Percentiles rank a stretch among this genome's conserved stretches.
Conservation (phyloP, 2,113 vertebrate species). For the Paradoxurus hermaphroditus region DNA sequence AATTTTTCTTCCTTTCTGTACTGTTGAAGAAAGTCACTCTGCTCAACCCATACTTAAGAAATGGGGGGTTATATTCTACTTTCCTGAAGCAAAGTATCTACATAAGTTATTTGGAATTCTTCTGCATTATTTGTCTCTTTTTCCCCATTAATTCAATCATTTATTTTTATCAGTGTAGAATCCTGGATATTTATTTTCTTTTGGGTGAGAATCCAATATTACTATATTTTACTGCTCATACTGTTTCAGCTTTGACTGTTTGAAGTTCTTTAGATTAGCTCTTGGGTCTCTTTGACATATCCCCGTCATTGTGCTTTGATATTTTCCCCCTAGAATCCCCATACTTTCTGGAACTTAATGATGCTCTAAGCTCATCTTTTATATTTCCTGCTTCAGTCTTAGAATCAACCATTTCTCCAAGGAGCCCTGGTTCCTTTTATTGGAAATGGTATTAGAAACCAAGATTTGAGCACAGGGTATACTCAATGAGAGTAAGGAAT, state of each 20-base stretch:
- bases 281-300: background rate
- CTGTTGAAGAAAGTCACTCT: background rate
- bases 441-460: background rate
- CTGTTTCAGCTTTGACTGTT: background rate
- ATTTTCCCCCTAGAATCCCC: background rate
- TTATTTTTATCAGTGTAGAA: background rate
- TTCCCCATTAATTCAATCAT: background rate
- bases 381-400: background rate
- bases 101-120: background rate
- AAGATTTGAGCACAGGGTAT: background rate
- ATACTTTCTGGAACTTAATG: background rate
- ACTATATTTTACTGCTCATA: background rate
- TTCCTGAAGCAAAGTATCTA: background rate
- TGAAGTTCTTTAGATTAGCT: background rate
- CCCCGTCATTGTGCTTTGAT: background rate
- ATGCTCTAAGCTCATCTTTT: background rate
- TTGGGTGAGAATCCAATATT: background rate
- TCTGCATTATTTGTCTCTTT: background rate
- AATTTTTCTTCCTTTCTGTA: background rate
- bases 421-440: background rate
- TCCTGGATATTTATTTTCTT: background rate
- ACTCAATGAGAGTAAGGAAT: background rate
- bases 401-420: background rate
- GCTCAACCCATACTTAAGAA: background rate
- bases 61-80: background rate